Conservation (phyloP, 2,888 invertebrate species). For the Plagodis dolabraria region DNA sequence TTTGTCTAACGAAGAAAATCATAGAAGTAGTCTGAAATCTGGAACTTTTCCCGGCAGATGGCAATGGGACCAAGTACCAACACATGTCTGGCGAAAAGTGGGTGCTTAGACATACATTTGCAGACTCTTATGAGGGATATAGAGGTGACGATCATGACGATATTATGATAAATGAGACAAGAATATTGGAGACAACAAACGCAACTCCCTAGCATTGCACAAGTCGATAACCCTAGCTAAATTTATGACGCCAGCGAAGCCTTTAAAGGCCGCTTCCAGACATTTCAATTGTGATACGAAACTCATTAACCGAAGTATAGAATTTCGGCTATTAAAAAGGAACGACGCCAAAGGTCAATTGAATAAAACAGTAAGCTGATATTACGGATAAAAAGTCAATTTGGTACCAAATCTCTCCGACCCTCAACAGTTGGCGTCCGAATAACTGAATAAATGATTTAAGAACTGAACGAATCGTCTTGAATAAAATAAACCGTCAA, state of each 20-base stretch:
- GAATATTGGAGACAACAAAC: too few relatives aligned
- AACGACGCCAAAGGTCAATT: conserved; percentile 14
- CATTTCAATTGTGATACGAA: conserved; percentile 20
- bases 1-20: too few relatives aligned
- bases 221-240: conserved; percentile 12
- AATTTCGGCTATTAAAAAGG: conserved; percentile 19
- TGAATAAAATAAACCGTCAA: conserved; percentile 19
- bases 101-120: too few relatives aligned
- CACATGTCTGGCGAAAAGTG: too few relatives aligned
- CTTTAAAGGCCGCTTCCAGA: conserved; percentile 18
- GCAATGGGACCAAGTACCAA: too few relatives aligned
- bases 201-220: not conserved
- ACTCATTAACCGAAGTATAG: conserved; percentile 17
- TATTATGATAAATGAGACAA: too few relatives aligned
- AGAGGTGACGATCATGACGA: too few relatives aligned
- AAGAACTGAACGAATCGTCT: conserved; percentile 14
- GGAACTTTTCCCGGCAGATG: too few relatives aligned
- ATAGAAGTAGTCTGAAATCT: too few relatives aligned
- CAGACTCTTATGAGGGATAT: too few relatives aligned
- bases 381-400: conserved; percentile 22
- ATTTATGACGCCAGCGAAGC: conserved; percentile 15
- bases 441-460: conserved; percentile 29
- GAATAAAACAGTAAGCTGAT: conserved; percentile 19
- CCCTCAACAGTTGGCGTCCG: conserved; percentile 23
- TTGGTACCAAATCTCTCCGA: conserved; percentile 21